phyloP scores from a whole-genome alignment of 2,113 vertebrate species.

The Coptodon rendalli region DNA sequence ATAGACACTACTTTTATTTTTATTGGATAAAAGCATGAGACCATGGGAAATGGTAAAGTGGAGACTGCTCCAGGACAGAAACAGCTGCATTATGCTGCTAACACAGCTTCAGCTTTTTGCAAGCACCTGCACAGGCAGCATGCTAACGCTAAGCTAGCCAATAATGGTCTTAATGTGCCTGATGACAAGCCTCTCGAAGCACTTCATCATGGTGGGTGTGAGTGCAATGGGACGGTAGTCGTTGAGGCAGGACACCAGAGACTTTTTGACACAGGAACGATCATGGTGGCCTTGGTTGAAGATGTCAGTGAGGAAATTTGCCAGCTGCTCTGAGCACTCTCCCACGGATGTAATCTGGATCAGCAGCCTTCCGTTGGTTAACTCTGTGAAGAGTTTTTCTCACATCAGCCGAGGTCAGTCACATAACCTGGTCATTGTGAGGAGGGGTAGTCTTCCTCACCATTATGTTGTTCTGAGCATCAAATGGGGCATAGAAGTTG shows the following conservation, averaged over 20 bases:
- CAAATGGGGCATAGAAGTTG: neutral
- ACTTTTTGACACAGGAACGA: neutral
- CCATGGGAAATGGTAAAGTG: neutral
- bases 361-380: neutral
- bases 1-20: neutral
- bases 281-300: fast-evolving
- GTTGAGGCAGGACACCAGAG: neutral
- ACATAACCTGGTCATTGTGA: neutral
- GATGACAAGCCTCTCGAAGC: neutral
- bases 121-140: neutral
- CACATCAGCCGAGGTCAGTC: neutral
- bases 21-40: neutral
- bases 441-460: neutral
- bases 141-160: neutral
- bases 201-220: neutral
- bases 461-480: neutral
- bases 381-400: neutral
- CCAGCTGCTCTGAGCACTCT: neutral
- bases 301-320: neutral
- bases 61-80: neutral
- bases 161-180: neutral
- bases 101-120: neutral
- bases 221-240: neutral
- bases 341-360: fast-evolving
- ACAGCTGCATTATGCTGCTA: neutral